These are phyloP conservation scores for Tribolium castaneum DNA, from an alignment of 1,140 invertebrate species.

Conservation along the genomic window DNA sequence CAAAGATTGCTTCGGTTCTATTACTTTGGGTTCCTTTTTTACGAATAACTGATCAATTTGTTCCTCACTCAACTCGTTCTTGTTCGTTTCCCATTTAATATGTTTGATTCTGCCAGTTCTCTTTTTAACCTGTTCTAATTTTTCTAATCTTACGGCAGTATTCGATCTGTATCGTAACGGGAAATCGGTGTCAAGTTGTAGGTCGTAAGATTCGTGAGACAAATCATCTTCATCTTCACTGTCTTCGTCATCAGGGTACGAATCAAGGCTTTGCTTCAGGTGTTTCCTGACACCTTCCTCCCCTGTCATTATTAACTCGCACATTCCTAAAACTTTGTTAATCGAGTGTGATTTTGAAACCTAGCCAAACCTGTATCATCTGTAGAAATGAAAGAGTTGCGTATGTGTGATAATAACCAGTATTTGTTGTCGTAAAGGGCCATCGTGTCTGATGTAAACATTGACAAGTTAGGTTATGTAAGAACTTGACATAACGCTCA, in stretches of 20 bases:
- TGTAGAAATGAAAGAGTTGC: slow-evolving; percentile 94
- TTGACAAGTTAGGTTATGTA: not conserved
- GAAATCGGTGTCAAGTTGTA: slow-evolving; percentile 80
- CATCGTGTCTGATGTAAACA: slow-evolving; percentile 71
- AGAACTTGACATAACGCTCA: not conserved
- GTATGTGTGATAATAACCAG: slow-evolving; percentile 91
- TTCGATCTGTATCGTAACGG: slow-evolving; percentile 85
- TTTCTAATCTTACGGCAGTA: slow-evolving; percentile 89
- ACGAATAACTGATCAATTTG: slow-evolving; percentile 79
- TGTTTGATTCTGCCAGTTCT: slow-evolving; percentile 82
- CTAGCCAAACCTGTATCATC: slow-evolving; percentile 84
- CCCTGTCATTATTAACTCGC: slow-evolving; percentile 76
- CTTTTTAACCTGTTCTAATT: slow-evolving; percentile 87
- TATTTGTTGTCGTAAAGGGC: slow-evolving; percentile 92
- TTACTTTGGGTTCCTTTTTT: slow-evolving; percentile 64
- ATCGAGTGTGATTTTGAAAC: slow-evolving; percentile 2
- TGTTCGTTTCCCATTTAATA: slow-evolving; percentile 79
- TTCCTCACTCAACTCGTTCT: slow-evolving; percentile 66
- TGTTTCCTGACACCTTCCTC: slow-evolving; percentile 71
- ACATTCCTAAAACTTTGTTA: slow-evolving; percentile 68
- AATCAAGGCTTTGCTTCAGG: slow-evolving; percentile 70
- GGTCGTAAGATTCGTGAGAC: slow-evolving; percentile 75
- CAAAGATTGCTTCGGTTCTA: slow-evolving; percentile 67
- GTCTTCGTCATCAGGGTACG: slow-evolving; percentile 81
- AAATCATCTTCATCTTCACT: slow-evolving; percentile 80